Evolutionary conservation across 2,888 invertebrate genomes (phyloP), one percentile per base, ranked within the genome.

Genomic region (Epistrophe eligans): DNA sequence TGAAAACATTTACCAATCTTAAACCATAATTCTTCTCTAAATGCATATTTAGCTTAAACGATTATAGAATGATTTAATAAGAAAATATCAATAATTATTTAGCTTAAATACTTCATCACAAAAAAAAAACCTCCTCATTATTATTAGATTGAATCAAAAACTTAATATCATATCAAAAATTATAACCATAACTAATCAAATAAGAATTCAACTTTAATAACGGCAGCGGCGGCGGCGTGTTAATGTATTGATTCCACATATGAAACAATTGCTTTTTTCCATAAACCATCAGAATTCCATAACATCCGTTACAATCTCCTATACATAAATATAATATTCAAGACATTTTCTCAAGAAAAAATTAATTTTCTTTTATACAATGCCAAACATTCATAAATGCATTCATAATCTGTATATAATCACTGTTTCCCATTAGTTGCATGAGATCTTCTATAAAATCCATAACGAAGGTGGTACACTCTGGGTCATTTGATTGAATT

Each of bases 331-430:
- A n/a, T 3, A 24, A 24, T 24, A 24, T 35, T 58, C 35, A 70
- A 45, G 3, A 7, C 74, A 71, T 70, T 48, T 60, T 77, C n/a
- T 32, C 77, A 52, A 62, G 74, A 67, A 67, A 40, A 45, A 67
- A 80, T 67, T 77, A 64, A 76, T 76, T 76, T 71, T 52, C 40
- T 50, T 40, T 40, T 70, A 74, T 35, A 84, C 84, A 84, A 84
- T 66, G 76, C 38, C 58, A 84, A 84, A 84, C 84, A 84, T 84
- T 84, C 79, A 84, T 84, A 79, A 79, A 77, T 60, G 24, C 70
- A 48, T 50, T 24, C 35, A 50, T 66, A 48, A 66, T 66, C 66
- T 19, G 11, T 38, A 38, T 32, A 19, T 79, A 80, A 84, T 79
- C 79, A 72, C 64, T 79, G 71, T 71, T 71, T 76, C 74, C 71